Conservation (phyloP, 2,113 vertebrate genomes). For the Pedetes capensis region DNA sequence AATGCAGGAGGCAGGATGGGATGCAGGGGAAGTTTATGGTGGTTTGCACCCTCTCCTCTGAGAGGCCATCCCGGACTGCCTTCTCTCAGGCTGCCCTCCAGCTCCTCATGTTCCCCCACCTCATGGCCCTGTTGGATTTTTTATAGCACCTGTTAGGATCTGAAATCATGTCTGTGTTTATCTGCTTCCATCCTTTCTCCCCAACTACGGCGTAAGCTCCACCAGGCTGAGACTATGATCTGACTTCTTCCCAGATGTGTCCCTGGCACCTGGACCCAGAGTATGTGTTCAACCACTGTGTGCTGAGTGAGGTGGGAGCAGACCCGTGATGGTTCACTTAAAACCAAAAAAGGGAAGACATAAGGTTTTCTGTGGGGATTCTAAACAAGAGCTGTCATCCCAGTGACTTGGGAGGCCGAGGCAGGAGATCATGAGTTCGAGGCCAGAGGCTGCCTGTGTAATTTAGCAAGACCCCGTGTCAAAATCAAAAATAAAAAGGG, state of each 20-base stretch:
- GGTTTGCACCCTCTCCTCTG: not conserved
- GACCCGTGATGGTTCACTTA: no score
- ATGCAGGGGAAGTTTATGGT: not conserved
- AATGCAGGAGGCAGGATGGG: not conserved
- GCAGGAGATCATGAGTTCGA: no score
- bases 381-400: not conserved
- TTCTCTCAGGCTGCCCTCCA: no score
- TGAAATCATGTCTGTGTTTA: not conserved
- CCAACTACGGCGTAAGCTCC: rapidly evolving
- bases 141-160: not conserved
- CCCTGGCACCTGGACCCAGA: rapidly evolving
- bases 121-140: not conserved
- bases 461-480: no score
- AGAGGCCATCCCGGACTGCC: not conserved
- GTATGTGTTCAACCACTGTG: no score
- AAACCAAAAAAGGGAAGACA: not conserved
- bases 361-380: not conserved
- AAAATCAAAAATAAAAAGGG: no score
- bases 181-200: not conserved
- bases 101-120: no score
- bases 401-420: no score
- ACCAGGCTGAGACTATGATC: not conserved
- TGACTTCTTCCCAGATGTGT: no score
- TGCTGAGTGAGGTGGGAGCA: no score
- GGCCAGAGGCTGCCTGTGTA: no score